Conservation (phyloP, 2,797 vertebrate species). For the Thamnophis elegans region DNA sequence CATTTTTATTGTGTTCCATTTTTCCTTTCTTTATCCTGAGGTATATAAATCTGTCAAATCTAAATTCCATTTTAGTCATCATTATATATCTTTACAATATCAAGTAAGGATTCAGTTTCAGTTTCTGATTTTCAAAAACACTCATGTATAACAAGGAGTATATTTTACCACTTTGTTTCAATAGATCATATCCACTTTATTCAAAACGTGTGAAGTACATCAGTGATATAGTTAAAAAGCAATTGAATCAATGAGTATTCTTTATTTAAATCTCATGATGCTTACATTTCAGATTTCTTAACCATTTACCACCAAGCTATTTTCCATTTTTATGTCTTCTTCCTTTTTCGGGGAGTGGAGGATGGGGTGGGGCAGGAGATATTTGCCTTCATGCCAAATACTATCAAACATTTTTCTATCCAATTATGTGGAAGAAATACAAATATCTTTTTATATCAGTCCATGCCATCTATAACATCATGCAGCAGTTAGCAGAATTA, state of each 20-base stretch:
- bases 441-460: not conserved
- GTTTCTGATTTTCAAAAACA: not conserved
- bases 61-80: not conserved
- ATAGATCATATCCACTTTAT: not conserved
- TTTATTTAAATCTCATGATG: no score
- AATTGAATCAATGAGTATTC: no score
- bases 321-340: not conserved
- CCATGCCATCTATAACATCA: not conserved
- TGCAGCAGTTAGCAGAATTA: no score
- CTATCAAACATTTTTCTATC: not conserved
- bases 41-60: not conserved
- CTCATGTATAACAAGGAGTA: no score
- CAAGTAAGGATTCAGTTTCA: not conserved
- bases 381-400: not conserved
- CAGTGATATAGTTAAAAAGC: not conserved
- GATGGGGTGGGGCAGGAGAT: no score
- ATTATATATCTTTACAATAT: not conserved
- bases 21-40: not conserved
- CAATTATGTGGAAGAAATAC: not conserved
- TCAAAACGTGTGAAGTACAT: not conserved
- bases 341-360: not conserved
- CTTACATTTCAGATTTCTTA: not conserved
- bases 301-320: not conserved
- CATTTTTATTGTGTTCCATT: not conserved
- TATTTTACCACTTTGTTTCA: not conserved